These are phyloP conservation scores for Cephus runcator DNA, from an alignment of 2,888 invertebrate species.

Conservation along the genomic window DNA sequence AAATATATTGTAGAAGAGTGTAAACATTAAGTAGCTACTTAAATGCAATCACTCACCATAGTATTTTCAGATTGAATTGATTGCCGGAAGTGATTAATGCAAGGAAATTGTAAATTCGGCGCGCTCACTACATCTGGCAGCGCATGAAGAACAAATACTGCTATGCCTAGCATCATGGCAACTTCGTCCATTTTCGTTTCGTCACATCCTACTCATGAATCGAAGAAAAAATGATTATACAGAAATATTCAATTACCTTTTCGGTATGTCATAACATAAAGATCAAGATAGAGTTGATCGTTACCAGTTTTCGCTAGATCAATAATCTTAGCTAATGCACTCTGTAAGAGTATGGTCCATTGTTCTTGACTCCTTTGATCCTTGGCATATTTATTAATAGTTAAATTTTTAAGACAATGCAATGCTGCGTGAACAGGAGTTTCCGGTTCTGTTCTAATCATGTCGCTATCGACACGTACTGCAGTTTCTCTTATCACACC, in stretches of 20 bases:
- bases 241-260: not conserved
- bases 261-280: not conserved
- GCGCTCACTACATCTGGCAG: conserved; percentile 80
- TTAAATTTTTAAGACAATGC: conserved; percentile 79
- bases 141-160: conserved; percentile 87
- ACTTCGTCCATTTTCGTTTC: conserved; percentile 85
- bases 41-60: conserved; percentile 62
- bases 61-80: conserved; percentile 77
- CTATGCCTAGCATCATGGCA: conserved; percentile 88
- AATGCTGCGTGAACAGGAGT: conserved; percentile 81
- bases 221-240: not conserved
- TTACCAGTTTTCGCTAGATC: conserved; percentile 87
- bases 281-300: conserved; percentile 17
- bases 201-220: conserved; percentile 68
- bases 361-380: conserved; percentile 73
- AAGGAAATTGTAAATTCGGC: conserved; percentile 88
- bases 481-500: conserved; percentile 89
- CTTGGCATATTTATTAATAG: conserved; percentile 73
- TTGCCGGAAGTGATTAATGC: conserved; percentile 91
- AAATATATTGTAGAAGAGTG: conserved; percentile 11
- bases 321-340: conserved; percentile 88
- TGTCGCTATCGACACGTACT: conserved; percentile 70
- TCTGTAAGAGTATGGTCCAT: conserved; percentile 87
- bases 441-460: conserved; percentile 73
- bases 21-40: conserved; percentile 8